phyloP scores from a whole-genome alignment of 92 coral and sea anemone species.

The Zoanthus gigantus region DNA sequence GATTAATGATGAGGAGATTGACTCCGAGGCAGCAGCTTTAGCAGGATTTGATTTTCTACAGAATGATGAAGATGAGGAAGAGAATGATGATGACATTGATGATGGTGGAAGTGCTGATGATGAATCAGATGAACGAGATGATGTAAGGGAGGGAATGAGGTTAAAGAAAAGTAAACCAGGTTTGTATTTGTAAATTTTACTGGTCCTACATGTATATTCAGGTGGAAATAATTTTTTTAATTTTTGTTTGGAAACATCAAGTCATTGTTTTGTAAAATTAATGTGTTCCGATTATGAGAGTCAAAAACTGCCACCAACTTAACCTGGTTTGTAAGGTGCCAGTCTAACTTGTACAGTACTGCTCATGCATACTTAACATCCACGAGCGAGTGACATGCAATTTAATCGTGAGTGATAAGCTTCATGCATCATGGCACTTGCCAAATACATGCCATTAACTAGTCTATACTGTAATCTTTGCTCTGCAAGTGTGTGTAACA shows the following conservation, averaged over 20 bases:
- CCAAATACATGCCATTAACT: too few relatives aligned
- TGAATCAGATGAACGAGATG: slow-evolving; percentile 98
- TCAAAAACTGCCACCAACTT: too few relatives aligned
- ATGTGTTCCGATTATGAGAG: too few relatives aligned
- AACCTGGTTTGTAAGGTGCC: too few relatives aligned
- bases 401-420: too few relatives aligned
- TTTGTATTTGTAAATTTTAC: background rate
- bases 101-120: slow-evolving; percentile 99
- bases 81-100: slow-evolving; percentile 94
- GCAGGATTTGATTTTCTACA: slow-evolving; percentile 95
- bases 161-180: slow-evolving; percentile 90
- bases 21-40: slow-evolving; percentile 89
- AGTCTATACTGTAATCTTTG: too few relatives aligned
- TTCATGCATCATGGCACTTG: too few relatives aligned
- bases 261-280: too few relatives aligned
- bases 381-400: too few relatives aligned
- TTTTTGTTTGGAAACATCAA: background rate
- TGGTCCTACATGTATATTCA: background rate
- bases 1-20: slow-evolving; percentile 69
- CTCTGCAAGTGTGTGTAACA: too few relatives aligned
- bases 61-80: slow-evolving; percentile 92
- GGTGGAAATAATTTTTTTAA: background rate
- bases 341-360: too few relatives aligned
- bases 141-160: slow-evolving; percentile 78
- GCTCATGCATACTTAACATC: too few relatives aligned